These are phyloP conservation scores for Grallaria varia DNA, from an alignment of 2,113 vertebrate genomes.

Conservation along the genomic window DNA sequence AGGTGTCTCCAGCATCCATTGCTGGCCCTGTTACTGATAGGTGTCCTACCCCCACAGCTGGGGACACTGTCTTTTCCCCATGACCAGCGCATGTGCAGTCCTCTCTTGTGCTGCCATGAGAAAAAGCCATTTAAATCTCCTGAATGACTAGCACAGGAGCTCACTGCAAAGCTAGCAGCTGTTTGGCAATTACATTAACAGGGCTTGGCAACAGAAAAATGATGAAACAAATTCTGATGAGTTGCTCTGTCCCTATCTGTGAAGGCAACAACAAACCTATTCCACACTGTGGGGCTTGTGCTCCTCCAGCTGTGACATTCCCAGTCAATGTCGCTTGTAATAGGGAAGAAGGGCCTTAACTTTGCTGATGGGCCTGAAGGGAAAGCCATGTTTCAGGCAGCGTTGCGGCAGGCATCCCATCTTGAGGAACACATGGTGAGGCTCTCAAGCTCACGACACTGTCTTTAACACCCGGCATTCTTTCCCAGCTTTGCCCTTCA, in stretches of 20 bases:
- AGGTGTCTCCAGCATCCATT: not conserved
- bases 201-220: not conserved
- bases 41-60: not conserved
- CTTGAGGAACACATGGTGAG: constrained; percentile 7
- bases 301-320: constrained; percentile 26
- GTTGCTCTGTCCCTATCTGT: constrained; percentile 15
- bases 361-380: constrained; percentile 2
- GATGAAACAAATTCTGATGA: constrained; percentile 11
- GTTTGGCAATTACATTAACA: constrained; percentile 22
- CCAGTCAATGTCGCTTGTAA: not conserved
- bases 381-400: constrained; percentile 7
- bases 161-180: constrained; percentile 31
- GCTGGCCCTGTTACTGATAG: not conserved
- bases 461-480: constrained; percentile 41
- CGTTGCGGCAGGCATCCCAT: not conserved
- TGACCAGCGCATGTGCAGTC: not conserved
- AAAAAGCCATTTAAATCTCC: constrained; percentile 31
- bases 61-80: not conserved
- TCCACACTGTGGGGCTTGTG: not conserved
- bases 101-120: not conserved
- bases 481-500: constrained; percentile 46
- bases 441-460: constrained; percentile 27
- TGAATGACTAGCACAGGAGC: constrained; percentile 32
- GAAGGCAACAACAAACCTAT: not conserved
- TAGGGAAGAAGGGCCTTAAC: not conserved